Base-by-base conservation (phyloP, 2,113 vertebrate species). In the Danionella cerebrum region DNA sequence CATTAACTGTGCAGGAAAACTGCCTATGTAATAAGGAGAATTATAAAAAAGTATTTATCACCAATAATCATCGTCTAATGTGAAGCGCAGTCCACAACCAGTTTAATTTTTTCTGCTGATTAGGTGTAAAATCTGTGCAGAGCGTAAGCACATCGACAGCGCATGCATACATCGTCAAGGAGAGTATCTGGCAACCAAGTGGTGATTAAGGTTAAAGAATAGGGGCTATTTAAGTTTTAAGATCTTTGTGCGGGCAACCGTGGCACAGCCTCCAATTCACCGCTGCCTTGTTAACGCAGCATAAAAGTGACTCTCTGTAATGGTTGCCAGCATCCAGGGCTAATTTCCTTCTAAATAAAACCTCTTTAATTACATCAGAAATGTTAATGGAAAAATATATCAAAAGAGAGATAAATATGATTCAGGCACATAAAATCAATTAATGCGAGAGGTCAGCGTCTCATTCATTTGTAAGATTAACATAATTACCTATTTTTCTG, bases 1-100 rank as follows among this genome's bases (percentile, higher is more conserved):
- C 95, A 98, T 98, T 97, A 98, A 95, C 90, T 87, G 90, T 85
- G 88, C 83, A 92, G 89, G 87, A 94, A 95, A 94, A 94, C 94
- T 94, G 92, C 94, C 94, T 96, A 91, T 87, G 94, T 94, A 95
- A 96, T 97, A 97, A 96, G 92, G 92, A 59, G 77, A 86, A 82
- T 85, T 85, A 88, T 84, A 82, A 82, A 80, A 82, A 89, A 87
- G 87, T 96, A 97, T 95, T 97, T 95, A 95, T 95, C 93, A 93
- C 91, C 91, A 92, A 93, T 95, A 94, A 98, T 93, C 93, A 93
- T 87, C 87, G 81, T 70, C 85, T 87, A 87, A 86, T 84, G 86
- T 79, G 82, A 83, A 83, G 76, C 33, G 47, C 51, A 27, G 83
- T 83, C 80, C 84, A 84, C 85, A 82, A 83, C 67, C 70, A 78